Percentiles rank a stretch among this genome's conserved stretches.
Conservation (phyloP, 2,888 invertebrate genomes). For the Zhuqinia jingwanae region DNA sequence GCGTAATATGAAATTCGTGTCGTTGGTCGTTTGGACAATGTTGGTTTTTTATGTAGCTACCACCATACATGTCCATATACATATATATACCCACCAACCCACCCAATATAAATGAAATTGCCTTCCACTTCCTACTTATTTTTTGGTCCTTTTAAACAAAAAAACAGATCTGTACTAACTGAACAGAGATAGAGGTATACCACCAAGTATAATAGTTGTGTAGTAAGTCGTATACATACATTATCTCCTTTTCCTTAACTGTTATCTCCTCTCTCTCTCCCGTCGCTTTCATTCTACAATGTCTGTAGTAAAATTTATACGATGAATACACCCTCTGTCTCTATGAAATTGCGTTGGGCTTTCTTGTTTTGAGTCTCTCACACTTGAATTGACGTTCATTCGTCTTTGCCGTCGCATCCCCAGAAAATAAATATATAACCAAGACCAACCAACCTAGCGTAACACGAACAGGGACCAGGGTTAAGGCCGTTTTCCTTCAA, state of each 20-base stretch:
- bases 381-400: constrained; percentile 32
- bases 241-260: neutral
- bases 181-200: neutral
- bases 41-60: too few species aligned
- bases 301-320: neutral
- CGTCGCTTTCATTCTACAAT: neutral
- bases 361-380: neutral
- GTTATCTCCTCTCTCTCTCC: neutral
- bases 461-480: constrained; percentile 59
- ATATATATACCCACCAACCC: constrained; percentile 32
- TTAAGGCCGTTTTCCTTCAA: constrained; percentile 62
- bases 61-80: too few species aligned
- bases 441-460: neutral
- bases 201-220: too few species aligned
- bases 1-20: constrained; percentile 44
- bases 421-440: too few species aligned
- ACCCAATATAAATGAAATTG: constrained; percentile 62
- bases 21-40: constrained; percentile 1
- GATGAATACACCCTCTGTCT: constrained; percentile 3
- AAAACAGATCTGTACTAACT: constrained; percentile 4
- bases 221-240: neutral
- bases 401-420: constrained; percentile 18
- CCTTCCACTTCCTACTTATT: constrained; percentile 57
- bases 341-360: neutral
- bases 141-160: constrained; percentile 49